Evolutionary conservation across 2,797 vertebrate species (phyloP).

Genomic region (Huso huso): DNA sequence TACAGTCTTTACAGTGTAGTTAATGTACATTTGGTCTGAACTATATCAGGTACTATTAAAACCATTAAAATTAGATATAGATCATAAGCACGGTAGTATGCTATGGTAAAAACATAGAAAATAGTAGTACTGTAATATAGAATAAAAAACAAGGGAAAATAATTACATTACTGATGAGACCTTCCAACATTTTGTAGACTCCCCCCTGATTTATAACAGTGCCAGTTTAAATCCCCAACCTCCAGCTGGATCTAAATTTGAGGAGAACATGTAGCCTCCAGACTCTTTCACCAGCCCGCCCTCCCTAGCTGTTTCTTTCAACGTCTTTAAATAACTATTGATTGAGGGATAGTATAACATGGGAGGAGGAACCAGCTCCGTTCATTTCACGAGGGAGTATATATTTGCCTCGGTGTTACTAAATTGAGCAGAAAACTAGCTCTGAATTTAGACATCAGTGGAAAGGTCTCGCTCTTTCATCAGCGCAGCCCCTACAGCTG

Average conservation of each 20-base stretch:
- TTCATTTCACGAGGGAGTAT: slow-evolving; percentile 45
- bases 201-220: too few relatives aligned
- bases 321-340: slow-evolving; percentile 47
- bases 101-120: too few relatives aligned
- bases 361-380: slow-evolving; percentile 40
- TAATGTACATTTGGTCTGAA: too few relatives aligned
- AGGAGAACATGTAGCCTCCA: background rate
- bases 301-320: slow-evolving; percentile 49
- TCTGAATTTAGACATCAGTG: slow-evolving; percentile 18
- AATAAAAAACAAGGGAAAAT: too few relatives aligned
- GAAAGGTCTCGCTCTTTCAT: slow-evolving; percentile 14
- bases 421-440: slow-evolving; percentile 39
- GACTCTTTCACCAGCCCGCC: slow-evolving; percentile 29
- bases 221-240: background rate
- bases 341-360: slow-evolving; percentile 55
- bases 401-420: slow-evolving; percentile 53
- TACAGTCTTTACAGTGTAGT: too few relatives aligned
- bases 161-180: too few relatives aligned
- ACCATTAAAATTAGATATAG: too few relatives aligned
- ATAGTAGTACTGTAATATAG: too few relatives aligned
- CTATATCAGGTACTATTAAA: too few relatives aligned
- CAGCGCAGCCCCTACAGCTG: slow-evolving; percentile 8
- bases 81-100: too few relatives aligned
- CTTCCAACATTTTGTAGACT: too few relatives aligned
- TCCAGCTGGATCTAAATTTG: background rate